Evolutionary conservation across 2,113 vertebrate species (phyloP).

Genomic region (Daphoenositta chrysoptera): DNA sequence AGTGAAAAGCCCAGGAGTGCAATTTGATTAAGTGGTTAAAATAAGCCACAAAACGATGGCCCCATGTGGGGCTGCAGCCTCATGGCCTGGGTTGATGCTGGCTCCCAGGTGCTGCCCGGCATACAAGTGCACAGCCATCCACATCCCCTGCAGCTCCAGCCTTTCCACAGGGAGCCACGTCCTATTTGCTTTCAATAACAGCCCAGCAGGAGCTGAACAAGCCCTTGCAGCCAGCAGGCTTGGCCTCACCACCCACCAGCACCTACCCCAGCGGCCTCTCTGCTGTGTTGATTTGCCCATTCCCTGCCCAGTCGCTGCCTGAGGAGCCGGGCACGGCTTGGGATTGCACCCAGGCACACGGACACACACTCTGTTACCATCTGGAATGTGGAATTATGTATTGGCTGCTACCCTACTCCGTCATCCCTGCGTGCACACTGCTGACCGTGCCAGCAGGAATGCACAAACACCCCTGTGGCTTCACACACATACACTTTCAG

Average conservation of each 20-base stretch:
- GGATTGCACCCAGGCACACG: rapidly evolving
- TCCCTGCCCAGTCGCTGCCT: neutral
- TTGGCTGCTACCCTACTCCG: neutral
- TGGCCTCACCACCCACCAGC: neutral
- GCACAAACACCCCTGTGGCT: rapidly evolving
- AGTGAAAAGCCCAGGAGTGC: neutral
- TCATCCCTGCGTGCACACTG: rapidly evolving
- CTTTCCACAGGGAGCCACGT: neutral
- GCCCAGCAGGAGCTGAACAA: neutral
- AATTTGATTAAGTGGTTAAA: neutral
- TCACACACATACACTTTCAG: neutral
- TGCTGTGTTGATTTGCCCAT: neutral
- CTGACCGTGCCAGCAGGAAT: neutral
- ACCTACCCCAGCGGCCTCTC: rapidly evolving
- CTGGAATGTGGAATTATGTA: neutral
- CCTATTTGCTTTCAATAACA: neutral
- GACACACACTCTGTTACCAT: neutral
- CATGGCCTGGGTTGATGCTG: neutral
- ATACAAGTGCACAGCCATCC: neutral
- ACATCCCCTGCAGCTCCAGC: neutral
- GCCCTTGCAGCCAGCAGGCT: neutral
- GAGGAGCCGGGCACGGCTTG: rapidly evolving
- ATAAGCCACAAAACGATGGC: neutral
- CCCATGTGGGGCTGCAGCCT: neutral
- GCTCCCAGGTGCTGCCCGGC: rapidly evolving